Percentiles rank a stretch among this genome's conserved stretches.
Evolutionary conservation across 2,113 vertebrate species (phyloP).

Genomic region (Psilopsiagon aymara): DNA sequence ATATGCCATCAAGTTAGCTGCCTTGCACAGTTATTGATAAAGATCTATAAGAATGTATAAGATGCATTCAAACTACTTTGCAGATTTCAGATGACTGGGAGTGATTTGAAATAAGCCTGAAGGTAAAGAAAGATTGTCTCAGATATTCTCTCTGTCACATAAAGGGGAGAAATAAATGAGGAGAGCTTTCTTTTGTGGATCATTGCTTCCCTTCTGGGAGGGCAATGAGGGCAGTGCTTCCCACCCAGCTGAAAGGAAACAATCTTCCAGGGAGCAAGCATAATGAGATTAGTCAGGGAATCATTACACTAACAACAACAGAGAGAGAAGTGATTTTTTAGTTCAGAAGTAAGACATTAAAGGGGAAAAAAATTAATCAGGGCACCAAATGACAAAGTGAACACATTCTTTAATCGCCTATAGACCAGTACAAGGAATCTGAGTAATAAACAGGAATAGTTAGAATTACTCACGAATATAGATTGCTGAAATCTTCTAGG

Average conservation of each 20-base stretch:
- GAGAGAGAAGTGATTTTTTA: background rate
- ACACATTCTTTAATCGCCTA: background rate
- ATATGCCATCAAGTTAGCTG: background rate
- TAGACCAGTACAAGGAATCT: background rate
- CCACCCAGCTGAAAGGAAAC: background rate
- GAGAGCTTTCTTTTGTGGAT: background rate
- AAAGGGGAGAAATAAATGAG: slow-evolving; percentile 5
- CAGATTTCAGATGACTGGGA: background rate
- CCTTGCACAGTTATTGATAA: background rate
- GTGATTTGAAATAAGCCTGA: background rate
- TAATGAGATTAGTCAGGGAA: slow-evolving; percentile 8
- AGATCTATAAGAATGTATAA: background rate
- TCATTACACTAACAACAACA: slow-evolving; percentile 30
- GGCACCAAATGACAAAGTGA: background rate
- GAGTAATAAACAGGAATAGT: background rate
- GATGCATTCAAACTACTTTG: background rate
- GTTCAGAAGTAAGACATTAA: background rate
- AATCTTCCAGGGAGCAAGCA: background rate
- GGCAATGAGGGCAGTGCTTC: background rate
- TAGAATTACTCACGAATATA: background rate
- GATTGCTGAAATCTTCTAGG: background rate
- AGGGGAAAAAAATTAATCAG: background rate
- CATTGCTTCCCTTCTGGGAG: slow-evolving; percentile 18
- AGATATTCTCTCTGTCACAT: background rate
- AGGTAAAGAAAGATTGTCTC: background rate